A percentile compares a stretch with the other conserved stretches of the same genome.
These are phyloP conservation scores for Psilanteris sp. DNA, from an alignment of 1,140 invertebrate genomes.

Conservation along the genomic window DNA sequence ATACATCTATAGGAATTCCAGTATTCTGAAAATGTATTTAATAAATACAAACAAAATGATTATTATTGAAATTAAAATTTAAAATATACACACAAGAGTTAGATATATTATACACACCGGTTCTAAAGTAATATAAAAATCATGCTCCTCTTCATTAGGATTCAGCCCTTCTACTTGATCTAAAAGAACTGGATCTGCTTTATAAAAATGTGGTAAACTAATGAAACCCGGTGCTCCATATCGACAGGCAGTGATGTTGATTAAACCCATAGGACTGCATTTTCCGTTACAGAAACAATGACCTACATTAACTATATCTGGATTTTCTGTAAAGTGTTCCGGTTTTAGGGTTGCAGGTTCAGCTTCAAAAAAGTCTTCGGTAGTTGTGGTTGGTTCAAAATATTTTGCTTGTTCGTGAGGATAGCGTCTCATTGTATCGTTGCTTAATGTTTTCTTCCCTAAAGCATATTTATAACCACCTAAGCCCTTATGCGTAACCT, in stretches of 20 bases:
- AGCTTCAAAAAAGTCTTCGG: constrained; percentile 71
- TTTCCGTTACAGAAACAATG: constrained; percentile 86
- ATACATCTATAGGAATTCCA: constrained; percentile 87
- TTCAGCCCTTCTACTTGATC: constrained; percentile 81
- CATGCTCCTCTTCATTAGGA: constrained; percentile 81
- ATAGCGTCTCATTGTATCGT: constrained; percentile 71
- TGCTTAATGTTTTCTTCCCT: constrained; percentile 74
- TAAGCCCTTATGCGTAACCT: constrained; percentile 67
- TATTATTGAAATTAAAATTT: too few relatives aligned
- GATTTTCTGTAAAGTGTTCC: constrained; percentile 70
- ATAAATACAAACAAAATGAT: too few relatives aligned
- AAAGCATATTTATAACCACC: constrained; percentile 72
- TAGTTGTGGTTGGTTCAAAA: constrained; percentile 74
- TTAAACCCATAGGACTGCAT: constrained; percentile 84
- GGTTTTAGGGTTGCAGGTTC: constrained; percentile 62
- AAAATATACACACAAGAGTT: too few relatives aligned
- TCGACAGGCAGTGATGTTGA: constrained; percentile 79
- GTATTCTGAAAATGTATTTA: constrained; percentile 80
- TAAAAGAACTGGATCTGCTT: constrained; percentile 81
- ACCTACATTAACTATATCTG: constrained; percentile 82
- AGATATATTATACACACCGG: too few relatives aligned
- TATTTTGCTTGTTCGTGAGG: constrained; percentile 75
- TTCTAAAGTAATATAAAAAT: constrained; percentile 83
- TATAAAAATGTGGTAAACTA: constrained; percentile 87
- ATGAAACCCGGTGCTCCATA: constrained; percentile 84